Conservation (phyloP, 1,140 invertebrate genomes). For the Nylanderia fulva region DNA sequence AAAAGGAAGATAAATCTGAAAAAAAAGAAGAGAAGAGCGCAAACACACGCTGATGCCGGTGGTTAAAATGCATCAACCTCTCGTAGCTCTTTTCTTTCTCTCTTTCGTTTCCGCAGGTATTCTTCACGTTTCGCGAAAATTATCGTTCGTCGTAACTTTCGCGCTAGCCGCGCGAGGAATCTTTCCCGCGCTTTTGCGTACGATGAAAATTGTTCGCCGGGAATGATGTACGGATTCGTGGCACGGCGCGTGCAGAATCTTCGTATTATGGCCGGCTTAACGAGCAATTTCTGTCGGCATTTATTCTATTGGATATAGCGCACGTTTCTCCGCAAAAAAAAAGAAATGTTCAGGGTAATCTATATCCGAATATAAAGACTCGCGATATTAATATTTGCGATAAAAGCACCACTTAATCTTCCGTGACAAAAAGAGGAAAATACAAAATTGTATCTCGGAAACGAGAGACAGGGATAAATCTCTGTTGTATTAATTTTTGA, state of each 20-base stretch:
- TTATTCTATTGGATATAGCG: conserved; percentile 52
- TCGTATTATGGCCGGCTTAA: conserved; percentile 63
- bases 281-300: conserved; percentile 66
- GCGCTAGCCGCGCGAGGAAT: conserved; percentile 49
- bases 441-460: not conserved
- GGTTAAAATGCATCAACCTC: conserved; percentile 70
- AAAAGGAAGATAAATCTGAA: conserved; percentile 68
- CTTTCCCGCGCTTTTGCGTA: conserved; percentile 59
- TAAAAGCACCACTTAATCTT: not conserved
- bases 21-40: conserved; percentile 39
- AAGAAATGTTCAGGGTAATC: not conserved
- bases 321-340: conserved; percentile 6
- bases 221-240: conserved; percentile 66
- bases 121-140: conserved; percentile 66
- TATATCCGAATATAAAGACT: conserved; percentile 3
- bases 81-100: not conserved
- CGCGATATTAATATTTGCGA: not conserved
- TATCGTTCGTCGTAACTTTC: conserved; percentile 65
- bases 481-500: not conserved
- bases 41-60: not conserved
- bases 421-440: not conserved
- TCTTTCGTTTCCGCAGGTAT: conserved; percentile 36
- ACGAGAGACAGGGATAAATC: not conserved
- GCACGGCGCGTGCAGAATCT: conserved; percentile 50
- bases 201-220: conserved; percentile 61